These are phyloP conservation scores for Cinara cedri DNA, from an alignment of 2,888 invertebrate genomes.

Conservation along the genomic window DNA sequence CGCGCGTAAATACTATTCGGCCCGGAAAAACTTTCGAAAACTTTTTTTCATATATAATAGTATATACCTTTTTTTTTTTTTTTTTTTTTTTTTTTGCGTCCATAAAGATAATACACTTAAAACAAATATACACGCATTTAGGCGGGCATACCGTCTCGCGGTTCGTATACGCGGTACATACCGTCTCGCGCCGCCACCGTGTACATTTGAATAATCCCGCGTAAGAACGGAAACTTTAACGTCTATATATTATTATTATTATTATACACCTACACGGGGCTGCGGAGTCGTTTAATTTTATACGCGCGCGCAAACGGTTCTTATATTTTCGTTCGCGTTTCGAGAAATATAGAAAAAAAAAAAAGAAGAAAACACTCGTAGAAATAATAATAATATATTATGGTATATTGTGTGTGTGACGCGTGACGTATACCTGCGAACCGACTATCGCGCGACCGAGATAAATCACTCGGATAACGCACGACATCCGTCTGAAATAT, in stretches of 20 bases:
- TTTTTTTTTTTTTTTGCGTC: too few species aligned
- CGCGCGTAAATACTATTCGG: too few species aligned
- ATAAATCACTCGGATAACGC: neutral
- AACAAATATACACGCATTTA: neutral
- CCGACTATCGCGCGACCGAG: neutral
- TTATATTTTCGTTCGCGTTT: neutral
- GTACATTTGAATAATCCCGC: conserved; percentile 36
- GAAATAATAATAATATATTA: conserved; percentile 5
- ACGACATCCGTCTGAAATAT: neutral
- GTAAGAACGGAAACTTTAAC: conserved; percentile 22
- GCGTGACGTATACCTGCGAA: neutral
- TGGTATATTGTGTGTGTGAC: too few species aligned
- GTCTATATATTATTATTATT: neutral
- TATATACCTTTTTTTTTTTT: too few species aligned
- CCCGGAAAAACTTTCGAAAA: conserved; percentile 25
- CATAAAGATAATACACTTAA: conserved; percentile 16
- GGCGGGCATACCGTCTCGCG: neutral
- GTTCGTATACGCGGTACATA: neutral
- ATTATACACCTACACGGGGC: neutral
- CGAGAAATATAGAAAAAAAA: neutral
- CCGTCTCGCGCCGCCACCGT: neutral
- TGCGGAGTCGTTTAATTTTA: conserved; percentile 1
- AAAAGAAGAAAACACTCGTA: neutral
- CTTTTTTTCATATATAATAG: conserved; percentile 10
- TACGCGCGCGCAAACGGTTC: neutral